Evolutionary conservation across 1,140 invertebrate genomes (phyloP), one percentile per base, ranked within the genome.

Genomic region (Batillaria attramentaria): DNA sequence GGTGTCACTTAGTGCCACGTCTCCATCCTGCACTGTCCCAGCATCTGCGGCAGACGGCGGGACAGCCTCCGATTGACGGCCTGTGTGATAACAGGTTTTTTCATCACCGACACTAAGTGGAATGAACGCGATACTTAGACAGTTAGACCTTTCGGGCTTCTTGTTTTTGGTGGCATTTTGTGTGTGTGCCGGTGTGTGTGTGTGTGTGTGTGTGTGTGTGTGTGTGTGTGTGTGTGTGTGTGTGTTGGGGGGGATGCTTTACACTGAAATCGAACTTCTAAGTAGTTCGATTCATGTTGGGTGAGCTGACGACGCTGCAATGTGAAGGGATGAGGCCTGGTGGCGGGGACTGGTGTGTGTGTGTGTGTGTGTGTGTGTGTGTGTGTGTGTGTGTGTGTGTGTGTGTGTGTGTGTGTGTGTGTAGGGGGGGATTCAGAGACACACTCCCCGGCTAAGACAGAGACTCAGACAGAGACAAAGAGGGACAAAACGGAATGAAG

Each of bases 161-260:
- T 41, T 1, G 6, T 68, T 8, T 4, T 41, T 3, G 6, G 16
- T 6, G 3, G 33, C 31, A 13, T 33, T 16, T 3, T 35, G 6
- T 66, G 16, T 13, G 5, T 66, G 37, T 68, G 13, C 3, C 6
- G 39, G 66, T 41, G 37, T 68, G 35, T 39, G 66, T 68, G 66
- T 68, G 66, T 68, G 66, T 41, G 66, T 68, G 66, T 68, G 66
- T 68, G 66, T 68, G 37, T 68, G 66, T 68, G 66, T 68, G 37
- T 68, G 66, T 68, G 66, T 68, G 66, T 68, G 33, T 39, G 66
- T 39, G 33, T 39, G 66, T 39, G 33, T 39, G 66, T 41, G 66
- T 68, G 66, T 68, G 66, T 68, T 35, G 39, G 28, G 6, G 13
- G 20, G 28, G 6, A n/a, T 62, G 28, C 31, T 18, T 62, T 35